Evolutionary conservation across 2,797 vertebrate genomes (phyloP).

Genomic region (Varecia variegata): DNA sequence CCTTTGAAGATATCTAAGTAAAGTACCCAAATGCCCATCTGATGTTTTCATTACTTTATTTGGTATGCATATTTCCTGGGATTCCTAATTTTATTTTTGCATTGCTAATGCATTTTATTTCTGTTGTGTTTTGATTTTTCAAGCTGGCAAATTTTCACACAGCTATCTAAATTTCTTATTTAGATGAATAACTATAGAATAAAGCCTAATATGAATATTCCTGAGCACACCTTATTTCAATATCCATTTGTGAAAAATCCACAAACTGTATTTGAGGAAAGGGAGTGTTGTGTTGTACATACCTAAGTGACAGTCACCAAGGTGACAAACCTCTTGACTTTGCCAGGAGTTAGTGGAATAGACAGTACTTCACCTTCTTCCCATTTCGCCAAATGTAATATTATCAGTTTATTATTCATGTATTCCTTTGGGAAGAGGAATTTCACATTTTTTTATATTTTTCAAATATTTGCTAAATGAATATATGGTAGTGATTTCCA

Average conservation of each 20-base stretch:
- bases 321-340: background rate
- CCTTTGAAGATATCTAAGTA: constrained; percentile 27
- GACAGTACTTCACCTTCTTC: background rate
- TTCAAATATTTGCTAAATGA: constrained; percentile 44
- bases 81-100: constrained; percentile 37
- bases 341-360: background rate
- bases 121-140: constrained; percentile 44
- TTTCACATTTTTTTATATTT: background rate
- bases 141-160: background rate
- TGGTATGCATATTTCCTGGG: background rate
- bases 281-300: background rate
- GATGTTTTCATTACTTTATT: background rate
- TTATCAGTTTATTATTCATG: background rate
- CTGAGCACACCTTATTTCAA: background rate
- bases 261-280: background rate
- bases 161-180: background rate
- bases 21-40: background rate
- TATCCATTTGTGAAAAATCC: background rate
- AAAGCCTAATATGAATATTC: background rate
- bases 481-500: background rate
- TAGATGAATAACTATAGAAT: background rate
- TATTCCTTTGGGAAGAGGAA: background rate
- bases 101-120: constrained; percentile 6
- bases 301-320: background rate
- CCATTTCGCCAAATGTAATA: background rate